phyloP scores from a whole-genome alignment of 2,797 vertebrate genomes.

The Mormyrus hasselquistii region DNA sequence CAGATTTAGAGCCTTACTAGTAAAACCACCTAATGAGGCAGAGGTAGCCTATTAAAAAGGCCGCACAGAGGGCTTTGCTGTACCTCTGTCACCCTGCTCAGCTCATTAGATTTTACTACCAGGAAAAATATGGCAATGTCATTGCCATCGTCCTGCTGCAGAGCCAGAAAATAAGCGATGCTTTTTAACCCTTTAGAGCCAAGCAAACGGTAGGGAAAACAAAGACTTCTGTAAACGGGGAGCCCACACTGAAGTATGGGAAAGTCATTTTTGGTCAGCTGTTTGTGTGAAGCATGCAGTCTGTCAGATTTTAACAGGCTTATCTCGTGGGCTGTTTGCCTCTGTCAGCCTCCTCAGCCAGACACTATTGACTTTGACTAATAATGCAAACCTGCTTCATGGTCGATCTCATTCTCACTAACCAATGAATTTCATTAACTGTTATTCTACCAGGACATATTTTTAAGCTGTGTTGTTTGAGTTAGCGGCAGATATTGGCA shows the following conservation, averaged over 20 bases:
- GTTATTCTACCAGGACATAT: not conserved
- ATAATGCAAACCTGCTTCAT: not conserved
- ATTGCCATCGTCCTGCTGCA: not conserved
- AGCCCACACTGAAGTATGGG: not conserved
- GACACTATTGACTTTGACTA: not conserved
- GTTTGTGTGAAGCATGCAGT: not conserved
- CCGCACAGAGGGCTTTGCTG: not conserved
- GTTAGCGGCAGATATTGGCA: not conserved
- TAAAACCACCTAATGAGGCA: not conserved
- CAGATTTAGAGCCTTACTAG: not conserved
- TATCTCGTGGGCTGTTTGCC: not conserved
- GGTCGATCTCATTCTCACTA: not conserved
- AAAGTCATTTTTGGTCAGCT: not conserved
- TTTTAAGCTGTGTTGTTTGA: not conserved
- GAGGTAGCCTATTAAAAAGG: not conserved
- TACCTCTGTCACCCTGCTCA: not conserved
- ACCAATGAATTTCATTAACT: not conserved
- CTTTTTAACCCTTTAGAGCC: not conserved
- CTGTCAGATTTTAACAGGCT: not conserved
- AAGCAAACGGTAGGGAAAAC: not conserved
- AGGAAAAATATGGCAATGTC: not conserved
- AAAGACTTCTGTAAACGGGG: not conserved
- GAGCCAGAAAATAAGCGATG: not conserved
- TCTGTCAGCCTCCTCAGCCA: not conserved
- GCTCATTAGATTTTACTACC: constrained; percentile 7